Base-by-base conservation (phyloP, 1,140 invertebrate species). In the Lysiphlebus fabarum region DNA sequence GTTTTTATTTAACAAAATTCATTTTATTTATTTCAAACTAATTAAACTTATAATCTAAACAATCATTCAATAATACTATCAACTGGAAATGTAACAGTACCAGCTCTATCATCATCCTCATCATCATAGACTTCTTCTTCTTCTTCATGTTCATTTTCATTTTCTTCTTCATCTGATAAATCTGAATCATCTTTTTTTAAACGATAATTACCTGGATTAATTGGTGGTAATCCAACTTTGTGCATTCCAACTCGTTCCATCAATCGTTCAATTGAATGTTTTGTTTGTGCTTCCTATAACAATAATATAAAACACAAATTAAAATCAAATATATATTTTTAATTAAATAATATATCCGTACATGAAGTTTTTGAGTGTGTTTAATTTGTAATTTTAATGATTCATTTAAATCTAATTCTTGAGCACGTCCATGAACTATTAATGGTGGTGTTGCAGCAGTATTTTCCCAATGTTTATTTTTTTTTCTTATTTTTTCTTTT, bases 361-460 rank as follows among this genome's bases (percentile, higher is more conserved):
- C 80, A 59, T 79, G 65, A 50, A 81, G 60, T 58, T 72, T 78
- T 43, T 73, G 62, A 45, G 65, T 65, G 42, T 79, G 73, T 56
- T 79, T 70, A 36, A 80, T 79, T 66, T 87, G 83, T 26, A 87
- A 69, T 57, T 75, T 75, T 8, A 87, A 67, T 8, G 84, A 85
- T 64, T 86, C 84, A 63, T 81, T 78, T 43, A 87, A 69, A 56
- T 66, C 78, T 53, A 87, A 70, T 37, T 77, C 58, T 73, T 85
- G 83, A 6, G 75, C 76, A 56, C 83, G 77, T 57, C 80, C 82
- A 66, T 85, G 81, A 51, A 84, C 64, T 58, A 72, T 75, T 8
- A 62, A 56, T 17, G 80, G 80, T 44, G 81, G 87, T n/a, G 87
- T 88, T 11, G 87, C 87, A 41, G 87, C 84, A 4, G 86, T 88